Conservation (phyloP, 2,797 vertebrate species). For the Aselliscus stoliczkanus region DNA sequence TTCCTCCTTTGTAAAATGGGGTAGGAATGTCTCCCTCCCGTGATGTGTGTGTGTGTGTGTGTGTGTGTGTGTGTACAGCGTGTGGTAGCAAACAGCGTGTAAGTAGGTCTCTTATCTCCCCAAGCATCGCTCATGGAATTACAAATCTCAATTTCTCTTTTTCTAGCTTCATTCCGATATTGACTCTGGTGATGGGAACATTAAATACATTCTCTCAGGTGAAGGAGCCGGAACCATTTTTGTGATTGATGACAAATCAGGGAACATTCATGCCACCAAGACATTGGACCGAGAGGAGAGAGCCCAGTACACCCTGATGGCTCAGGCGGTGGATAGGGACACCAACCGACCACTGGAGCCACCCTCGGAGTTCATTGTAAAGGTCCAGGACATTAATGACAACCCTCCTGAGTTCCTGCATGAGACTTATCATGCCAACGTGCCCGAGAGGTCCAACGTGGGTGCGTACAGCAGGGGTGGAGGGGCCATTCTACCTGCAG, state of each 20-base stretch:
- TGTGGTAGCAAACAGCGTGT: not conserved
- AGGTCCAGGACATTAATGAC: conserved; percentile 99
- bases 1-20: not conserved
- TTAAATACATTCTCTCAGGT: conserved; percentile 99
- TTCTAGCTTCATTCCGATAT: conserved; percentile 97
- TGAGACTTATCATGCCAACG: conserved; percentile 94
- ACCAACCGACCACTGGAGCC: conserved; percentile 96
- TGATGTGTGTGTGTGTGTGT: not conserved
- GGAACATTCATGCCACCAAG: conserved; percentile 98
- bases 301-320: conserved; percentile 97
- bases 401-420: conserved; percentile 97
- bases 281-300: conserved; percentile 97
- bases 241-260: conserved; percentile 98
- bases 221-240: conserved; percentile 99
- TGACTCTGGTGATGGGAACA: conserved; percentile 93
- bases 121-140: not conserved
- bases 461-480: conserved; percentile 84
- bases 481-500: not conserved
- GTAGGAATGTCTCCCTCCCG: not conserved
- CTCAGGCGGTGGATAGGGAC: conserved; percentile 94
- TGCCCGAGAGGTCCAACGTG: conserved; percentile 98
- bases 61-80: not conserved
- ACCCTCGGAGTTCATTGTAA: conserved; percentile 97
- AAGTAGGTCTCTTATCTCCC: not conserved
- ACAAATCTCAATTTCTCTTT: conserved; percentile 66